A percentile compares a stretch with the other conserved stretches of the same genome.
Conservation (phyloP, 92 coral and sea anemone species). For the Siderastrea siderea region DNA sequence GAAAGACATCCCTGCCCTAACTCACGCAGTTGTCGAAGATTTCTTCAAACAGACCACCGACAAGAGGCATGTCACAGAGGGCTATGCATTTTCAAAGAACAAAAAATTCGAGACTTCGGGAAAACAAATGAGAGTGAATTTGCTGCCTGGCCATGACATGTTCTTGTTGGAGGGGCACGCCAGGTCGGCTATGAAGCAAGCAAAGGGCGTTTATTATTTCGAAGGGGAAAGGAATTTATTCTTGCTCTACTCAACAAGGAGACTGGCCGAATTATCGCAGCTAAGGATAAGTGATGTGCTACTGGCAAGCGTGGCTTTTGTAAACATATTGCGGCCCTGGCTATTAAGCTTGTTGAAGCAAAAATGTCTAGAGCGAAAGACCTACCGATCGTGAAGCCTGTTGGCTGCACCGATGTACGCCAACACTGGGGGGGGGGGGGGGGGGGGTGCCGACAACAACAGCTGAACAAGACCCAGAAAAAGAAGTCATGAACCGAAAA, state of each 20-base stretch:
- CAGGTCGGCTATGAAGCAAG: slow-evolving; percentile 71
- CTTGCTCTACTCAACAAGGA: slow-evolving; percentile 51
- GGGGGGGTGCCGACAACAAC: slow-evolving; percentile 55
- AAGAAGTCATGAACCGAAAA: slow-evolving; percentile 59
- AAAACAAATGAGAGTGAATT: slow-evolving; percentile 40
- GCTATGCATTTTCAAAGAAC: slow-evolving; percentile 60
- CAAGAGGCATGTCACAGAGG: slow-evolving; percentile 49
- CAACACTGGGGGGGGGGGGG: slow-evolving; percentile 62
- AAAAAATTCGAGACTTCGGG: slow-evolving; percentile 64
- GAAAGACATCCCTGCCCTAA: slow-evolving; percentile 45
- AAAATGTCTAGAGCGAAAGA: not conserved
- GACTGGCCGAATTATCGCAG: slow-evolving; percentile 62
- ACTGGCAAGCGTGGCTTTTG: slow-evolving; percentile 67
- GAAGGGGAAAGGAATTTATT: slow-evolving; percentile 53
- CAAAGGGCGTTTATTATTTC: slow-evolving; percentile 36
- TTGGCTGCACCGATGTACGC: slow-evolving; percentile 56
- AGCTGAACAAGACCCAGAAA: slow-evolving; percentile 70
- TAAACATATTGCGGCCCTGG: slow-evolving; percentile 65
- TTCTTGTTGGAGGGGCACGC: slow-evolving; percentile 71
- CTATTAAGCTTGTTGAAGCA: not conserved
- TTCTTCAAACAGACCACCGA: not conserved
- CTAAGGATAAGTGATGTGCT: slow-evolving; percentile 62
- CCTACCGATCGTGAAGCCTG: slow-evolving; percentile 8
- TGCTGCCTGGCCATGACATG: slow-evolving; percentile 44
- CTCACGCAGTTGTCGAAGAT: slow-evolving; percentile 19